Evolutionary conservation across 1,140 invertebrate species (phyloP), one percentile per base, ranked within the genome.

Genomic region (Halyomorpha halys): DNA sequence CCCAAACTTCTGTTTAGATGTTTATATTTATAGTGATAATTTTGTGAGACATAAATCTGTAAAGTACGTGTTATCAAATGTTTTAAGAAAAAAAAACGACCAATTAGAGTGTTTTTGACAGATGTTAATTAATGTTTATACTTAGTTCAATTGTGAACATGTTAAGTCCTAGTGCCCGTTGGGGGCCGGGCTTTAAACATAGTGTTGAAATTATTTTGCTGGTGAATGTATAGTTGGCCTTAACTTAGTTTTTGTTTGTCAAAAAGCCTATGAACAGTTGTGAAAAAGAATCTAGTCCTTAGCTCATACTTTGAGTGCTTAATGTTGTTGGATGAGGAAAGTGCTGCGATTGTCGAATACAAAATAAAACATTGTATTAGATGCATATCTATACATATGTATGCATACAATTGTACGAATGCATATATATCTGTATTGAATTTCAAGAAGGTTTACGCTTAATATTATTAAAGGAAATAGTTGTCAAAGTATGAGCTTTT

Each of bases 61-160:
- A 56, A 56, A 23, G 18, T 56, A 56, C 23, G 15, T 56, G 53
- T 56, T 56, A 23, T 3, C 53, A 23, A 25, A 39, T 21, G 23
- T 23, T 56, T 21, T 16, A 56, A 25, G 19, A 23, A 25, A 23
- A 53, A 23, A n/a, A 19, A 56, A 23, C 53, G 53, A 56, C 53
- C 53, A 56, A 56, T 56, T 56, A 56, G 53, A 23, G 53, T 56
- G 53, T 56, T 56, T 56, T 56, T 49, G 53, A 16, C 53, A 56
- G 23, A 56, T 23, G 34, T 39, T 39, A 19, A 21, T 49, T 49
- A 49, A 49, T 21, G 53, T 56, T 56, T 56, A 56, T 56, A 56
- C 23, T 56, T 56, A 56, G 53, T 56, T 56, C 23, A 25, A 23
- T 56, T 56, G 53, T 56, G 23, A 21, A 56, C 15, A 16, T 25